Evolutionary conservation across 2,888 invertebrate genomes (phyloP).

Genomic region (Pyrrhosoma nymphula): DNA sequence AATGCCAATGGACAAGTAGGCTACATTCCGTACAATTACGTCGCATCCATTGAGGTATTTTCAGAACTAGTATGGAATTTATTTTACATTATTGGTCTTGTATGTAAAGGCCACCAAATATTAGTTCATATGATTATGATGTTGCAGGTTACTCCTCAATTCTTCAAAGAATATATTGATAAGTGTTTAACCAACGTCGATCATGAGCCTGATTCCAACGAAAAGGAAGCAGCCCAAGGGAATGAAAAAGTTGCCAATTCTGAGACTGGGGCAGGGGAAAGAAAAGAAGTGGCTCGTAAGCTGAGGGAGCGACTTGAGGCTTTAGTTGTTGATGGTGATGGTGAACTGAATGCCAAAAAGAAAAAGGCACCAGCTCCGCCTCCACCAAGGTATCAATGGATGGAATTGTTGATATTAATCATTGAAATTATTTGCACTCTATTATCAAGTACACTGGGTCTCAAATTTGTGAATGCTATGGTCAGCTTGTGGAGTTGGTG

Average conservation of each 20-base stretch:
- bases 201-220: slow-evolving; percentile 75
- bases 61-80: not conserved
- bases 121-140: not conserved
- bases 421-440: not conserved
- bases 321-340: not conserved
- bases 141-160: slow-evolving; percentile 85
- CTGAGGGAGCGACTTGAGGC: slow-evolving; percentile 41
- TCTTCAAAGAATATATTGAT: slow-evolving; percentile 85
- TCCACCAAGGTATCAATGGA: slow-evolving; percentile 28
- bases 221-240: slow-evolving; percentile 79
- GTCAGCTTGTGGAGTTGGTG: not conserved
- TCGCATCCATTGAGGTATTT: slow-evolving; percentile 86
- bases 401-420: not conserved
- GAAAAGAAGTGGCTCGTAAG: slow-evolving; percentile 42
- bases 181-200: slow-evolving; percentile 83
- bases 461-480: too few relatives aligned
- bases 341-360: slow-evolving; percentile 26
- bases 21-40: slow-evolving; percentile 93
- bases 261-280: slow-evolving; percentile 82
- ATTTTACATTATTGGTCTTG: too few relatives aligned
- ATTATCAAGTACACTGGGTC: too few relatives aligned
- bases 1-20: slow-evolving; percentile 90
- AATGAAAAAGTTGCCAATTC: slow-evolving; percentile 78
- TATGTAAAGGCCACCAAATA: too few relatives aligned
- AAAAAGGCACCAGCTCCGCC: slow-evolving; percentile 59